Base-by-base conservation (phyloP, 37 sponge, comb jelly and placozoan genomes). In the Halisarca cf. caerulea region DNA sequence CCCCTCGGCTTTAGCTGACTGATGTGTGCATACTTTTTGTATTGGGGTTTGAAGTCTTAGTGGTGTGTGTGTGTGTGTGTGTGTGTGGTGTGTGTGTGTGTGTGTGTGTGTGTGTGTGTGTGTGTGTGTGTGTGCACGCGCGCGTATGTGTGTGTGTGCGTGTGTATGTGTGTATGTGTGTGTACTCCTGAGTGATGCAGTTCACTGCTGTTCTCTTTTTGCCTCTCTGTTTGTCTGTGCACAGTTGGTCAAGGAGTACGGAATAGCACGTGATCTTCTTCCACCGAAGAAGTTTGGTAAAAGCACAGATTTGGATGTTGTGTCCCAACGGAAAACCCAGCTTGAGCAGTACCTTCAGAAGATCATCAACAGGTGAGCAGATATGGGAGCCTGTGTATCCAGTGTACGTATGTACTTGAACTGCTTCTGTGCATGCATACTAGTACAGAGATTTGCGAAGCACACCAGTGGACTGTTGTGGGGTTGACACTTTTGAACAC, bases 291-390 rank as follows among this genome's bases (percentile, higher is more conserved):
- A 88, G 39, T 39, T 91, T 53, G 86, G 90, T 30, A 92, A 94
- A 3, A 97, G 92, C 69, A 83, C 94, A 32, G 83, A 86, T 15
- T 85, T 87, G n/a, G 86, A 89, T 41, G 87, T 92, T 6, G 94
- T 97, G 9, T 87, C 90, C 74, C 61, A 82, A 37, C 72, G 98
- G 25, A 85, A 91, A 51, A 81, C 78, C n/a, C 82, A 59, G 55
- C 82, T 97, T 61, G 95, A 97, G 82, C 89, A 85, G 3, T 97
- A 97, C 89, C 82, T 97, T 28, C 95, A 94, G 80, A 89, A 90
- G 69, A 69, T 97, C 17, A 83, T 97, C 73, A 92, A 94, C 75
- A 83, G 92, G 95, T 91, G 2, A 39, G 83, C 39, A 66, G 32
- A 34, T 32, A 18, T 68, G 69, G 32, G 28, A 17, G 34, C 30